Evolutionary conservation across 2,888 invertebrate genomes (phyloP).

Genomic region (Marasmarcha lunaedactyla): DNA sequence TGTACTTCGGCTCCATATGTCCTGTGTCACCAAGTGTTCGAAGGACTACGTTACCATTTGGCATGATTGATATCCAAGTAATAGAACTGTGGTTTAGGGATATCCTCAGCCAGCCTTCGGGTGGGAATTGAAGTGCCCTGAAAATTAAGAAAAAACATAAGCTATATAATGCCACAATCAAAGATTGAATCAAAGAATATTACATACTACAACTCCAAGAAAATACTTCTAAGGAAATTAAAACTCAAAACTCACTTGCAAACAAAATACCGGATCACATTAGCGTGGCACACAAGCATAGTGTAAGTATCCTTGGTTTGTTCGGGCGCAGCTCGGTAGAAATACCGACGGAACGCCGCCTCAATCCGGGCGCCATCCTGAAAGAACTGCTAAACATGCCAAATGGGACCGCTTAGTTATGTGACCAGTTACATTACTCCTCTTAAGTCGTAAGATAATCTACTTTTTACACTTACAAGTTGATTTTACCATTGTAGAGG

Average conservation of each 20-base stretch:
- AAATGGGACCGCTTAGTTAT: not conserved
- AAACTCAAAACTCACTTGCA: constrained; percentile 82
- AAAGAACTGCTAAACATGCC: constrained; percentile 82
- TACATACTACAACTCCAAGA: too few species aligned
- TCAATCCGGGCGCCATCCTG: constrained; percentile 95
- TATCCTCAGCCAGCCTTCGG: constrained; percentile 96
- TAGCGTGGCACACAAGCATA: constrained; percentile 95
- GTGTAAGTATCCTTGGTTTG: constrained; percentile 90
- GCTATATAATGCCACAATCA: not conserved
- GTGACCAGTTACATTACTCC: not conserved
- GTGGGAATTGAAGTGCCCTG: constrained; percentile 95
- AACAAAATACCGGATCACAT: constrained; percentile 96
- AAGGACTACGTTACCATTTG: constrained; percentile 88
- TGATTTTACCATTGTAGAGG: too few species aligned
- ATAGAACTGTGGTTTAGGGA: constrained; percentile 93
- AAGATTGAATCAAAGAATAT: too few species aligned
- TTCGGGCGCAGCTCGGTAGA: constrained; percentile 86
- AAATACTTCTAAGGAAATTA: too few species aligned
- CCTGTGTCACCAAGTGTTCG: constrained; percentile 89
- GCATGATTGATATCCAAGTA: constrained; percentile 89
- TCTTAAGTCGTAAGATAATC: too few species aligned
- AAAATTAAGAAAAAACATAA: constrained; percentile 21
- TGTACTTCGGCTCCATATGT: constrained; percentile 82
- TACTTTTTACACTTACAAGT: too few species aligned
- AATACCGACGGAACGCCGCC: constrained; percentile 93